phyloP scores from a whole-genome alignment of 2,888 invertebrate genomes.

The Allolobophora icterica region DNA sequence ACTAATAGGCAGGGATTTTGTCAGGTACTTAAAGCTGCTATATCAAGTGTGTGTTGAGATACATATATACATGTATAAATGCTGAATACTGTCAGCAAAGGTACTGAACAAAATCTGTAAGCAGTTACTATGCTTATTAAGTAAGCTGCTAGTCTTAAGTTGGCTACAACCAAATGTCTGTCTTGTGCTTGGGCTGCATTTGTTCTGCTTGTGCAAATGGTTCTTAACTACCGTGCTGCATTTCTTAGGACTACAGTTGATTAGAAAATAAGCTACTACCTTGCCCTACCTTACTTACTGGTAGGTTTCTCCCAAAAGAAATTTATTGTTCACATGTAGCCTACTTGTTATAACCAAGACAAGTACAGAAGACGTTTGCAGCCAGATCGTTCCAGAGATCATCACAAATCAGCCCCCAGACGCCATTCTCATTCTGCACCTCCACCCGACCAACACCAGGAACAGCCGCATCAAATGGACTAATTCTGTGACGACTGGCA shows the following conservation, averaged over 20 bases:
- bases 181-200: background rate
- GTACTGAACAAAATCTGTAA: background rate
- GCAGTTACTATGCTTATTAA: background rate
- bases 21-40: background rate
- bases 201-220: background rate
- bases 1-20: too few species aligned
- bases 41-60: too few species aligned
- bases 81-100: too few species aligned
- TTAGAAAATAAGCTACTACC: background rate
- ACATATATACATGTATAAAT: too few species aligned
- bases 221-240: too few species aligned
- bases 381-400: conserved; percentile 48
- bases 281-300: background rate
- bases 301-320: background rate
- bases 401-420: conserved; percentile 47
- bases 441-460: conserved; percentile 47
- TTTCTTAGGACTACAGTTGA: background rate
- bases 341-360: conserved; percentile 45
- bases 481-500: conserved; percentile 40
- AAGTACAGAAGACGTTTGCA: conserved; percentile 47
- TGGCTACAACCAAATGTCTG: background rate
- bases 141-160: background rate
- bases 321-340: background rate
- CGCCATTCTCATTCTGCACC: conserved; percentile 37
- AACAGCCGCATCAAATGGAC: conserved; percentile 34